Conservation (phyloP, 2,888 invertebrate species). For the Villa cingulata region DNA sequence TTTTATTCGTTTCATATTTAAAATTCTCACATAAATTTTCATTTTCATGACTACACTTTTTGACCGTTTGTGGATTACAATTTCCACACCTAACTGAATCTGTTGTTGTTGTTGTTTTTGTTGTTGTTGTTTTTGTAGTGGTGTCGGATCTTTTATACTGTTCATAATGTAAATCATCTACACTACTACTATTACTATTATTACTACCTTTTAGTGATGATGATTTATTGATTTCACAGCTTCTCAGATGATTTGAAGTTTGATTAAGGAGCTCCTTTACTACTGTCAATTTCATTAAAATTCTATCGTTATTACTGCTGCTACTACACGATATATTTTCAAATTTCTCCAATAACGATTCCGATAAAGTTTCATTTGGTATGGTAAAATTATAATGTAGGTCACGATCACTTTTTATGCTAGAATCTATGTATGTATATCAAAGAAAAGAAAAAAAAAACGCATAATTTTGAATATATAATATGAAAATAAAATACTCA, state of each 20-base stretch:
- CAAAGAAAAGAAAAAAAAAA: not conserved
- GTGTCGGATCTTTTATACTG: too few species aligned
- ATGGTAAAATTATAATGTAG: constrained; percentile 19
- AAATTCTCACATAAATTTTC: not conserved
- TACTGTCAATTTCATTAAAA: constrained; percentile 14
- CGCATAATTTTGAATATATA: not conserved
- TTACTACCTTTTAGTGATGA: too few species aligned
- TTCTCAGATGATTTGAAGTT: not conserved
- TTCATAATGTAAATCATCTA: too few species aligned
- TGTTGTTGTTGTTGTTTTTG: not conserved
- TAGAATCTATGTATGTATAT: constrained; percentile 12
- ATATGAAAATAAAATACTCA: not conserved
- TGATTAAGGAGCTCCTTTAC: constrained; percentile 12
- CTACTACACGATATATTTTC: constrained; percentile 50
- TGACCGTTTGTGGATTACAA: not conserved
- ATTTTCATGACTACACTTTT: not conserved
- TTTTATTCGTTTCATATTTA: not conserved
- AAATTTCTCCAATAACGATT: constrained; percentile 54
- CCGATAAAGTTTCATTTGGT: constrained; percentile 42
- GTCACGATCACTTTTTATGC: constrained; percentile 13
- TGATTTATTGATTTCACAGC: not conserved
- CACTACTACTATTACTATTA: too few species aligned
- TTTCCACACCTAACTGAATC: not conserved
- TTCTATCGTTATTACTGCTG: constrained; percentile 13
- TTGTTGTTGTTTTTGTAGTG: not conserved